Evolutionary conservation across 1,140 invertebrate genomes (phyloP).

Genomic region (Leptestheria dahalacensis): DNA sequence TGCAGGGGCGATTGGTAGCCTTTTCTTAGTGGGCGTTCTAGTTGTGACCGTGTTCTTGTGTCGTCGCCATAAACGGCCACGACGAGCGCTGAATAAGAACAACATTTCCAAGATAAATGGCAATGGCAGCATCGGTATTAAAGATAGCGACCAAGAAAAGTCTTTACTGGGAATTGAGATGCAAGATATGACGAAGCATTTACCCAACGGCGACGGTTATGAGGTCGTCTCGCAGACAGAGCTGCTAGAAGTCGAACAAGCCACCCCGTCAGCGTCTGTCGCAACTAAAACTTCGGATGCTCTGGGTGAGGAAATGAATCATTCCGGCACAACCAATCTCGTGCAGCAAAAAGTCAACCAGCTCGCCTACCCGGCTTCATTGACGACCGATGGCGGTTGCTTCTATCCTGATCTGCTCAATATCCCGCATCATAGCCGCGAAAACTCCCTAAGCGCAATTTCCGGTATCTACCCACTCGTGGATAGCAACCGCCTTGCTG

Average conservation of each 20-base stretch:
- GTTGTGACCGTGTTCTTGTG: conserved; percentile 23
- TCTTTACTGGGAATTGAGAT: conserved; percentile 60
- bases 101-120: conserved; percentile 25
- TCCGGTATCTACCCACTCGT: conserved; percentile 16
- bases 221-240: conserved; percentile 25
- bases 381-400: background rate
- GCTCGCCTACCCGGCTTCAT: background rate
- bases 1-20: conserved; percentile 15
- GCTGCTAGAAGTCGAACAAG: background rate
- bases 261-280: background rate
- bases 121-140: conserved; percentile 36
- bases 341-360: conserved; percentile 25
- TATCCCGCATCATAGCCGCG: conserved; percentile 49
- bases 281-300: background rate
- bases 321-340: conserved; percentile 12
- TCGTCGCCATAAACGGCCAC: conserved; percentile 14
- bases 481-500: conserved; percentile 12
- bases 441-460: conserved; percentile 21
- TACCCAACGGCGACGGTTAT: conserved; percentile 23
- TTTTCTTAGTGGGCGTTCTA: conserved; percentile 22
- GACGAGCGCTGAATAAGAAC: conserved; percentile 9
- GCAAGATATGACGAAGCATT: conserved; percentile 49
- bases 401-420: conserved; percentile 59
- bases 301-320: conserved; percentile 3
- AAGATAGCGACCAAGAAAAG: conserved; percentile 70